Percentiles rank a stretch among this genome's conserved stretches.
Conservation (phyloP, 1,140 invertebrate species). For the Cherax quadricarinatus region DNA sequence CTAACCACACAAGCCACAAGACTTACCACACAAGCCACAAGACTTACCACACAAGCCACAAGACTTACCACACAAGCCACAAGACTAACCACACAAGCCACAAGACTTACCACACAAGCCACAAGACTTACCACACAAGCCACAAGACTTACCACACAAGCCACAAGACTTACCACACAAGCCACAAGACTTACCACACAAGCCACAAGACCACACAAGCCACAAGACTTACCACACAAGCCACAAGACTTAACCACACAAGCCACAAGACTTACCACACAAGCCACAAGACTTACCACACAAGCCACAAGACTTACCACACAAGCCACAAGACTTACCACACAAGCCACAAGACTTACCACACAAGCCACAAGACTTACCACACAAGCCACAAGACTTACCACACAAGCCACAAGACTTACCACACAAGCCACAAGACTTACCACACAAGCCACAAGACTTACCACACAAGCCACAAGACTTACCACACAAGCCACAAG, state of each 20-base stretch:
- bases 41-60: too few species aligned
- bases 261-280: slow-evolving; percentile 42
- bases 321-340: slow-evolving; percentile 59
- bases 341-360: slow-evolving; percentile 35
- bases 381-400: too few species aligned
- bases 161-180: slow-evolving; percentile 66
- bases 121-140: too few species aligned
- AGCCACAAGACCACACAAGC: slow-evolving; percentile 54
- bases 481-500: slow-evolving; percentile 52
- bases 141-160: slow-evolving; percentile 39
- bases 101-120: slow-evolving; percentile 41
- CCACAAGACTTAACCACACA: slow-evolving; percentile 66
- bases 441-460: slow-evolving; percentile 52
- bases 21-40: slow-evolving; percentile 48
- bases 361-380: slow-evolving; percentile 61
- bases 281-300: slow-evolving; percentile 62
- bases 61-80: slow-evolving; percentile 44
- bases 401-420: slow-evolving; percentile 59
- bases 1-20: too few species aligned
- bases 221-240: slow-evolving; percentile 39
- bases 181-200: slow-evolving; percentile 43
- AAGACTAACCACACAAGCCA: too few species aligned
- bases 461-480: too few species aligned
- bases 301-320: slow-evolving; percentile 45
- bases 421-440: too few species aligned